Evolutionary conservation across 2,797 vertebrate genomes (phyloP).

Genomic region (Anolis apletophallus): DNA sequence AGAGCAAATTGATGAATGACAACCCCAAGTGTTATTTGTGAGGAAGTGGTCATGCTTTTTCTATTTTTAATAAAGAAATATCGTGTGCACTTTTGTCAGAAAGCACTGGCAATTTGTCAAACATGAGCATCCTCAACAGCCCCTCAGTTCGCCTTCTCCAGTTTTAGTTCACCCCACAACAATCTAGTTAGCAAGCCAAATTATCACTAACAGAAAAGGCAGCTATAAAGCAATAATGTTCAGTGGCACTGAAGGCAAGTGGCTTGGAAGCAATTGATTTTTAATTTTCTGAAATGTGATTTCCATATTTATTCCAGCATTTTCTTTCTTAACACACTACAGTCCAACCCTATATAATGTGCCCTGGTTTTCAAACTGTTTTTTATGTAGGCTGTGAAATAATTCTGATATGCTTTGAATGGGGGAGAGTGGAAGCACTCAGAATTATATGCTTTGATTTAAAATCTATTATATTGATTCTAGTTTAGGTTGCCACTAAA

Average conservation of each 20-base stretch:
- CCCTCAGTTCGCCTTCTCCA: background rate
- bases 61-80: background rate
- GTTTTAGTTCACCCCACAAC: background rate
- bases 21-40: too few relatives aligned
- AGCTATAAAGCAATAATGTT: background rate
- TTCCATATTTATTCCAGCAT: constrained; percentile 34
- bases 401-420: background rate
- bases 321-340: background rate
- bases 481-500: background rate
- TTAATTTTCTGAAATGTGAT: constrained; percentile 20
- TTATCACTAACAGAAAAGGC: constrained; percentile 2
- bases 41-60: too few relatives aligned
- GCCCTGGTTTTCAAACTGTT: background rate
- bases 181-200: constrained; percentile 21
- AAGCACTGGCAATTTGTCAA: background rate
- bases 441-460: background rate
- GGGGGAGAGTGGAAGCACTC: background rate
- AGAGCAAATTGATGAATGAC: too few relatives aligned
- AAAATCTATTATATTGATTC: background rate
- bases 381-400: background rate
- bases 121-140: background rate
- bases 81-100: background rate
- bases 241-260: background rate
- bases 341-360: background rate
- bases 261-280: constrained; percentile 24